Conservation (phyloP, 2,888 invertebrate species). For the Nomada hirtipes region DNA sequence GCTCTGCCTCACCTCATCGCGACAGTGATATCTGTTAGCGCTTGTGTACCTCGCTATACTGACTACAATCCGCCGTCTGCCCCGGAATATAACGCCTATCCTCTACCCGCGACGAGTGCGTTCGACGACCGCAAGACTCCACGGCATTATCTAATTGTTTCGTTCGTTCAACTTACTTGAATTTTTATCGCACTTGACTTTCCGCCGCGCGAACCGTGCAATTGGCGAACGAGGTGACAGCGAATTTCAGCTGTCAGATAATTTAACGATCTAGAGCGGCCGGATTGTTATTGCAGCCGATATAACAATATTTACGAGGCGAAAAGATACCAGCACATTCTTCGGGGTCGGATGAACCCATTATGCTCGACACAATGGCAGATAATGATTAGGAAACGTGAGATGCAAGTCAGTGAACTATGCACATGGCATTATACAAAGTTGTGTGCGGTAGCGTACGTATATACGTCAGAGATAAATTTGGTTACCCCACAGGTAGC, state of each 20-base stretch:
- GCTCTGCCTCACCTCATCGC: slow-evolving; percentile 51
- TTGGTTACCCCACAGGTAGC: slow-evolving; percentile 2
- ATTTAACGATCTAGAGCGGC: not conserved
- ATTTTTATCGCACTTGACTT: too few species aligned
- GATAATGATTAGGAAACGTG: slow-evolving; percentile 18
- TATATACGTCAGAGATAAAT: slow-evolving; percentile 43
- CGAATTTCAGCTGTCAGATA: not conserved
- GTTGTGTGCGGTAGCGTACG: too few species aligned
- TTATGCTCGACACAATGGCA: slow-evolving; percentile 20
- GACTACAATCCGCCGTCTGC: slow-evolving; percentile 3
- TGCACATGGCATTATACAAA: too few species aligned
- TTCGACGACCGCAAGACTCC: not conserved
- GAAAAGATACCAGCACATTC: slow-evolving; percentile 2
- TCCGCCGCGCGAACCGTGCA: too few species aligned
- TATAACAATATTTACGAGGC: not conserved
- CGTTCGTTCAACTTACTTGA: too few species aligned
- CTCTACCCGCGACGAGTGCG: too few species aligned
- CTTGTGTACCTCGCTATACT: slow-evolving; percentile 32
- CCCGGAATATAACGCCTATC: not conserved
- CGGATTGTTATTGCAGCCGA: not conserved
- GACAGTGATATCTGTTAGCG: slow-evolving; percentile 4
- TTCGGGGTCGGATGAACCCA: slow-evolving; percentile 19
- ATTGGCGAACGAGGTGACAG: not conserved
- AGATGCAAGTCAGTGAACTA: slow-evolving; percentile 21
- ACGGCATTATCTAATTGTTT: too few species aligned